Evolutionary conservation across 2,888 invertebrate genomes (phyloP).

Genomic region (Myopa tessellatipennis): DNA sequence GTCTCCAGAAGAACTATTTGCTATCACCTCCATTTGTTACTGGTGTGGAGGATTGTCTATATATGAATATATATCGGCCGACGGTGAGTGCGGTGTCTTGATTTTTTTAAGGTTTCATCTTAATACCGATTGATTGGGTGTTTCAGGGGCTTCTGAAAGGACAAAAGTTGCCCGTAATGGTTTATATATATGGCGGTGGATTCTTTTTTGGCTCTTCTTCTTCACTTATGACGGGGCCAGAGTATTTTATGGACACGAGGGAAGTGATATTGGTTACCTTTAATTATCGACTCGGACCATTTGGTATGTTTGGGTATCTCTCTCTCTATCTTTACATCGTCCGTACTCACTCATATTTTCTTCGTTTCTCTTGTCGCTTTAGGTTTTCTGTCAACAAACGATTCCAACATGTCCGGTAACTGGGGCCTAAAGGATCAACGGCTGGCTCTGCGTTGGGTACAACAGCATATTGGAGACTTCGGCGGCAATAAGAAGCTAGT

Average conservation of each 20-base stretch:
- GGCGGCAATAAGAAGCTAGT: slow-evolving; percentile 67
- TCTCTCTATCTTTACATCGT: background rate
- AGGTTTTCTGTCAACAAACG: slow-evolving; percentile 69
- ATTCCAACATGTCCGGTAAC: slow-evolving; percentile 69
- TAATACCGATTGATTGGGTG: background rate
- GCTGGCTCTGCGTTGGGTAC: slow-evolving; percentile 69
- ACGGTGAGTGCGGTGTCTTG: slow-evolving; percentile 46
- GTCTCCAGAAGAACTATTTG: slow-evolving; percentile 70
- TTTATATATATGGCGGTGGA: slow-evolving; percentile 71
- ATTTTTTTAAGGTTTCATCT: background rate
- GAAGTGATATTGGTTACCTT: slow-evolving; percentile 69
- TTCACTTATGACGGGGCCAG: slow-evolving; percentile 68
- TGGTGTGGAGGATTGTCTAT: slow-evolving; percentile 71
- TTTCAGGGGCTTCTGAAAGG: background rate
- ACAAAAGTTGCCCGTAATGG: slow-evolving; percentile 68
- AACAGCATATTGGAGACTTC: slow-evolving; percentile 67
- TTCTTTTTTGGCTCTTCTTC: slow-evolving; percentile 69
- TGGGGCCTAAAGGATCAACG: slow-evolving; percentile 70
- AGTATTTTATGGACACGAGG: slow-evolving; percentile 70
- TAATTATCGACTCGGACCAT: slow-evolving; percentile 68
- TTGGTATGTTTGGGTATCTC: slow-evolving; percentile 52
- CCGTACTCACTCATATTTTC: background rate
- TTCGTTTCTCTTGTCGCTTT: background rate
- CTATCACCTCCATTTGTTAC: slow-evolving; percentile 60
- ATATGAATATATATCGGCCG: slow-evolving; percentile 70